phyloP scores from a whole-genome alignment of 1,140 invertebrate species.

The Lasioglossum baleicum region DNA sequence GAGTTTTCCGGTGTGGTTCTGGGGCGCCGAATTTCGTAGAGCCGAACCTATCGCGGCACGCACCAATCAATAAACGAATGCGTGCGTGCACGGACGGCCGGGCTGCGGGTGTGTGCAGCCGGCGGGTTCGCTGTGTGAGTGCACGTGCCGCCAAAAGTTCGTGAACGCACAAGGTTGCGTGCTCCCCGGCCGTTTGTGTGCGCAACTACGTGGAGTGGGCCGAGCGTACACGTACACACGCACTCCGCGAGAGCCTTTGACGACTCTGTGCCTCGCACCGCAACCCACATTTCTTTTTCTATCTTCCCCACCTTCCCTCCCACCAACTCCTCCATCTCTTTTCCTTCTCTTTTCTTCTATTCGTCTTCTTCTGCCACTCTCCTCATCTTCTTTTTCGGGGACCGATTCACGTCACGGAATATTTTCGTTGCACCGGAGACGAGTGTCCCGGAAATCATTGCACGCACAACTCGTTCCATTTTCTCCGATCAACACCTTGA shows the following conservation, averaged over 20 bases:
- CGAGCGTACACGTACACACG: conserved; percentile 13
- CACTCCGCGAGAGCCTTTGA: conserved; percentile 7
- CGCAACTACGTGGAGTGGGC: conserved; percentile 24
- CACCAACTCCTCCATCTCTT: too few species aligned
- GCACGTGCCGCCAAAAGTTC: conserved; percentile 68
- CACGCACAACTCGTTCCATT: too few species aligned
- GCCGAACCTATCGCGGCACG: conserved; percentile 53
- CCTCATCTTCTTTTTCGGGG: not conserved
- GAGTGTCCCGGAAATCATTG: not conserved
- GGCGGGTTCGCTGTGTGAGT: conserved; percentile 51
- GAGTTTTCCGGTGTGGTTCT: not conserved
- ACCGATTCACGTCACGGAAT: not conserved
- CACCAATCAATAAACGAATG: conserved; percentile 66
- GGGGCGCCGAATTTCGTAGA: conserved; percentile 46
- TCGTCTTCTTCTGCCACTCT: not conserved
- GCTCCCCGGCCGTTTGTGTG: conserved; percentile 35
- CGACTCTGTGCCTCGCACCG: conserved; percentile 29
- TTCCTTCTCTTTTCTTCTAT: too few species aligned
- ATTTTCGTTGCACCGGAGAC: not conserved
- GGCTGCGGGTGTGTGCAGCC: conserved; percentile 37
- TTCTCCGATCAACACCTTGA: too few species aligned
- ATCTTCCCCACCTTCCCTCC: too few species aligned
- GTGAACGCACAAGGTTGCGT: conserved; percentile 53
- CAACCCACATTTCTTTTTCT: conserved; percentile 22
- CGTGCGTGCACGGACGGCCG: conserved; percentile 53